These are phyloP conservation scores for Cheilosia grossa DNA, from an alignment of 2,888 invertebrate genomes.

Conservation along the genomic window DNA sequence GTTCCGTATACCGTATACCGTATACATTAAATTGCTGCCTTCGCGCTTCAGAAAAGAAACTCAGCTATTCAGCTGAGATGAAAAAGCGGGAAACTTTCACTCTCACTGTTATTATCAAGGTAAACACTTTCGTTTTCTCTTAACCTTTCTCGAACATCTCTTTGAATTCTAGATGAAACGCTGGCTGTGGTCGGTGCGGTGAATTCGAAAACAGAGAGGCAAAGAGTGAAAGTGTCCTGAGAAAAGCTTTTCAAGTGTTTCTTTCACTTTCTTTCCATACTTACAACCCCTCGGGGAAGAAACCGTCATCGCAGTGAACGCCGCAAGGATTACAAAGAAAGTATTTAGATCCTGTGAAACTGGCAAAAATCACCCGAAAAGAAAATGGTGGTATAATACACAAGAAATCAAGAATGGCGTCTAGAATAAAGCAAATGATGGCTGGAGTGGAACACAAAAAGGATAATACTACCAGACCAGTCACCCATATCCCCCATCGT, in stretches of 20 bases:
- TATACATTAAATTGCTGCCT: neutral
- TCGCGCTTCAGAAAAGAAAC: constrained; percentile 20
- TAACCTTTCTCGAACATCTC: constrained; percentile 44
- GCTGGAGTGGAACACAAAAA: constrained; percentile 6
- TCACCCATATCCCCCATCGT: constrained; percentile 51
- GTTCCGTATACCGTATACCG: too few species aligned
- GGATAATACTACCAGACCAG: constrained; percentile 45
- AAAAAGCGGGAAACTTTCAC: constrained; percentile 42
- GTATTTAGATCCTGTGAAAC: constrained; percentile 53
- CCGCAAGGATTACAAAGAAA: constrained; percentile 52
- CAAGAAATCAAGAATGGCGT: constrained; percentile 68
- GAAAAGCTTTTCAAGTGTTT: constrained; percentile 39
- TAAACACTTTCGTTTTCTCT: constrained; percentile 63
- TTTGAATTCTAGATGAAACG: neutral
- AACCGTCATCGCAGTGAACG: constrained; percentile 45
- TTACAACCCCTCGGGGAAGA: constrained; percentile 35
- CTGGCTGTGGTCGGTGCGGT: too few species aligned
- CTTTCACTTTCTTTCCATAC: constrained; percentile 27
- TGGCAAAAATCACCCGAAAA: constrained; percentile 56
- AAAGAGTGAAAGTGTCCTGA: constrained; percentile 50
- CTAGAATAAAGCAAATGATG: constrained; percentile 35
- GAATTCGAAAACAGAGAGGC: neutral
- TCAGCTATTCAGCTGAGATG: constrained; percentile 50
- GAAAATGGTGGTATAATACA: constrained; percentile 64
- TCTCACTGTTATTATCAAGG: constrained; percentile 24